Evolutionary conservation across 53 echinoderm and acorn worm species (phyloP), one percentile per base, ranked within the genome.

Genomic region (Henricia sp.): DNA sequence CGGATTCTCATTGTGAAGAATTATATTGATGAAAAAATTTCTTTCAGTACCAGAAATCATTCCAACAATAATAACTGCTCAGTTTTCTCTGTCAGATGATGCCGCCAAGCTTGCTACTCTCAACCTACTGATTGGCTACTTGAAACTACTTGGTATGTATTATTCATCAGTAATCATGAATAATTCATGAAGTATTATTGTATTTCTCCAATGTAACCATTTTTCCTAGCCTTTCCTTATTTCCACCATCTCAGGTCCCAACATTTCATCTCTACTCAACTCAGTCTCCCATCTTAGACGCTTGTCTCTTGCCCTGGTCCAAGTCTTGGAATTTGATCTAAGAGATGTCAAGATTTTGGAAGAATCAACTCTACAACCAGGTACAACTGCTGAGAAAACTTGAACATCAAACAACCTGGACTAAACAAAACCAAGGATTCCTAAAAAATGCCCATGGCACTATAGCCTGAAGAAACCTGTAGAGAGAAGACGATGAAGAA

Each of bases 231-330:
- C 1, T 60, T 27, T 29, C 62, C 14, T 37, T 29, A 8, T 70
- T 24, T 34, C 36, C 70, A 14, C 19, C 20, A 28, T 19, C 30
- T 19, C 80, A 97, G 97, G 97, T 59, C 86, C 87, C 21, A 94
- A 85, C 59, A 52, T 97, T 14, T 71, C 83, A 19, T 85, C 56
- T 5, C 76, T 97, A 8, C 84, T 97, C 13, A 25, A 74, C 68
- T 92, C 97, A 2, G 77, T 76, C 21, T 84, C 92, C 37, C 97
- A 97, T 71, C 77, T 97, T 50, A 87, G 86, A 32, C 84, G 97
- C 28, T 69, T 97, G 37, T 94, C 97, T 20, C 67, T 94, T 42
- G 92, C 92, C 51, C 74, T 97, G 25, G 66, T 97, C 44, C 94
- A 94, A 33, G 92, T 91, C 46, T 34, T 97, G 13, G 92, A 94